Conservation (phyloP, 2,888 invertebrate species). For the Eilema griseolum region DNA sequence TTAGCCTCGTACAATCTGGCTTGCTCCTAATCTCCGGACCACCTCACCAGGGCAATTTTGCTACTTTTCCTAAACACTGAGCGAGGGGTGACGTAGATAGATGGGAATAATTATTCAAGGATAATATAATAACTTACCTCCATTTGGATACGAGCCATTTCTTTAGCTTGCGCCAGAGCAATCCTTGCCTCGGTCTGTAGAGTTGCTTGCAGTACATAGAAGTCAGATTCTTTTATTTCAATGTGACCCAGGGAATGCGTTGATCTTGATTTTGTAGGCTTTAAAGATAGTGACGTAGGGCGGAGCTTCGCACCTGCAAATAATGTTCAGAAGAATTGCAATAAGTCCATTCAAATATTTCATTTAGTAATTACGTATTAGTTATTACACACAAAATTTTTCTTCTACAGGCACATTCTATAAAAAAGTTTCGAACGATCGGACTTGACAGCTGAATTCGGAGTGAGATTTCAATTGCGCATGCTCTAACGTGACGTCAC, state of each 20-base stretch:
- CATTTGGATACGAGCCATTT: conserved; percentile 97
- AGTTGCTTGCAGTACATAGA: conserved; percentile 93
- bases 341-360: background rate
- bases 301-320: conserved; percentile 76
- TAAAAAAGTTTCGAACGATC: too few species aligned
- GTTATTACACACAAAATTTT: too few species aligned
- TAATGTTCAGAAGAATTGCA: conserved; percentile 14
- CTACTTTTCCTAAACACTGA: too few species aligned
- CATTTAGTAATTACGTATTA: too few species aligned
- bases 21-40: too few species aligned
- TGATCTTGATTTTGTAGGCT: conserved; percentile 79
- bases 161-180: conserved; percentile 95
- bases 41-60: too few species aligned
- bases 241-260: conserved; percentile 82
- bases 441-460: too few species aligned
- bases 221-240: conserved; percentile 90
- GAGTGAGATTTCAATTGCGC: too few species aligned
- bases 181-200: conserved; percentile 95
- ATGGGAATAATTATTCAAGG: background rate
- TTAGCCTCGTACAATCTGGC: too few species aligned
- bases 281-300: conserved; percentile 78
- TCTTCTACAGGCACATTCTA: too few species aligned
- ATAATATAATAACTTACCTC: conserved; percentile 83
- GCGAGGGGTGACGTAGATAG: background rate
- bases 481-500: too few species aligned